These are phyloP conservation scores for Hypercompe scribonia DNA, from an alignment of 2,888 invertebrate genomes.

Conservation along the genomic window DNA sequence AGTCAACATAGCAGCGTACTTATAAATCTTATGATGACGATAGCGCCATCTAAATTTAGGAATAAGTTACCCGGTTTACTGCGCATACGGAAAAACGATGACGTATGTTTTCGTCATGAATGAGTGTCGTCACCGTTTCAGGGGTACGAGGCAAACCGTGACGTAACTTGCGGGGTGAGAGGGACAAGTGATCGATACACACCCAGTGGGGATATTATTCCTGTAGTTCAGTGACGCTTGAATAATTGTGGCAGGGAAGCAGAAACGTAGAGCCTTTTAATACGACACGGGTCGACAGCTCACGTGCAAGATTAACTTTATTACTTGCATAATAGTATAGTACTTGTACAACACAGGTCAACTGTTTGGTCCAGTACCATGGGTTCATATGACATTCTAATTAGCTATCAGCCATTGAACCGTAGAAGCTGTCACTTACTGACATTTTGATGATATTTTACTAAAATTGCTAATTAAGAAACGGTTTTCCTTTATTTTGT, in stretches of 20 bases:
- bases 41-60: constrained; percentile 61
- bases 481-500: background rate
- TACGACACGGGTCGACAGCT: constrained; percentile 75
- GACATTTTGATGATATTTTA: constrained; percentile 12
- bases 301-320: constrained; percentile 67
- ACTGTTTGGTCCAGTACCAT: constrained; percentile 64
- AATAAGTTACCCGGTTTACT: constrained; percentile 31
- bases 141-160: constrained; percentile 66
- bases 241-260: constrained; percentile 64
- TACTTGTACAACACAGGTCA: constrained; percentile 66
- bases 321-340: constrained; percentile 52
- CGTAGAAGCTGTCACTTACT: constrained; percentile 32
- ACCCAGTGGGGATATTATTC: constrained; percentile 64
- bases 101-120: constrained; percentile 70
- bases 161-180: constrained; percentile 68
- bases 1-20: constrained; percentile 29
- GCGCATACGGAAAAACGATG: constrained; percentile 73
- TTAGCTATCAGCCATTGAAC: constrained; percentile 40
- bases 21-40: constrained; percentile 49
- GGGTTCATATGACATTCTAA: constrained; percentile 63
- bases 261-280: constrained; percentile 67
- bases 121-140: constrained; percentile 67
- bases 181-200: constrained; percentile 65
- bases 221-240: constrained; percentile 74
- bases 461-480: background rate